Evolutionary conservation across 1,140 invertebrate species (phyloP), one percentile per base, ranked within the genome.

Genomic region (Camponotus pennsylvanicus): DNA sequence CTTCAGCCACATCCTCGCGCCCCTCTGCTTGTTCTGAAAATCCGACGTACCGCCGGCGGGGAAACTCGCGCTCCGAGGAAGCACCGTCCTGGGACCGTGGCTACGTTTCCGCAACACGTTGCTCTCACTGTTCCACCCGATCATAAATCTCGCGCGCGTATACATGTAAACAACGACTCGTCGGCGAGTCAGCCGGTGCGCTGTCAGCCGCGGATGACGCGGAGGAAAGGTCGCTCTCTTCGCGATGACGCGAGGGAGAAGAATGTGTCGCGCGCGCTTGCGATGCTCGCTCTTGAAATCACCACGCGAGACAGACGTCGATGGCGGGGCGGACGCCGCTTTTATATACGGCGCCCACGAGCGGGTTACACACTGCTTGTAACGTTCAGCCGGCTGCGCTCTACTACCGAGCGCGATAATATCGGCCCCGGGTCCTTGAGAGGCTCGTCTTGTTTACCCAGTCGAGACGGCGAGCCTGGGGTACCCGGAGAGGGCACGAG

Each of bases 1-100:
- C 85, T 94, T 95, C 8, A 95, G 90, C 94, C 94, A 95, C 94
- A 95, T 95, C 63, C 88, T 92, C n/a, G 89, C 86, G 13, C 88
- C 84, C 37, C 71, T 90, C 71, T 83, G 86, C 64, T 91, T 92
- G 66, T 71, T 87, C 64, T 73, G 82, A 9, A 86, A 79, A 85
- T 87, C 89, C 80, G 77, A 82, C 63, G 85, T 86, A 71, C 86
- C 75, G 59, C 69, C 57, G 27, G 70, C 70, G 71, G 73, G 67
- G 34, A 49, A 70, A 40, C 18, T 63, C 37, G 45, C 18, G 45
- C 45, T 15, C 13, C 55, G 73, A 32, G 27, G 4, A 4, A 59
- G 7, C 18, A 40, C n/a, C 69, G 45, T 57, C 21, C 59, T 61
- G 57, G 57, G 4, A 11, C 63, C 67, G 57, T 67, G 76, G 9